Evolutionary conservation across 2,888 invertebrate genomes (phyloP).

Genomic region (Netelia melanura): DNA sequence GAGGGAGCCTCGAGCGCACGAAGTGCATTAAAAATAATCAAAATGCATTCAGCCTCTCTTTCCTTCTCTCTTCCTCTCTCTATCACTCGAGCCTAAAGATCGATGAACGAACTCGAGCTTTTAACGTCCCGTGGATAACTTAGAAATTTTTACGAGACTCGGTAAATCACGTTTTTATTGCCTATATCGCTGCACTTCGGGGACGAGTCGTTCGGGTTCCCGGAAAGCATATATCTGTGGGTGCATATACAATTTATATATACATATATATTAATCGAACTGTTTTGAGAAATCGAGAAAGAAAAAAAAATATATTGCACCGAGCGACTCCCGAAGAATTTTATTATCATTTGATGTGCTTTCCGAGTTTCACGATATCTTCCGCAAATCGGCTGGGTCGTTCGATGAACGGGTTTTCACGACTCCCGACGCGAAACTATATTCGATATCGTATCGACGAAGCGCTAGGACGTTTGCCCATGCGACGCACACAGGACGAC

Average conservation of each 20-base stretch:
- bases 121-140: conserved; percentile 68
- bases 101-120: conserved; percentile 66
- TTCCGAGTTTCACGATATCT: conserved; percentile 62
- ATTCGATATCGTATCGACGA: conserved; percentile 23
- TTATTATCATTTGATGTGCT: conserved; percentile 70
- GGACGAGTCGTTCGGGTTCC: conserved; percentile 45
- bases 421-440: conserved; percentile 25
- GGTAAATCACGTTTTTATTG: conserved; percentile 78
- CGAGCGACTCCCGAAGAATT: conserved; percentile 55
- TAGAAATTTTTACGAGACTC: conserved; percentile 73
- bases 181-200: conserved; percentile 66
- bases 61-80: neutral
- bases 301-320: conserved; percentile 20
- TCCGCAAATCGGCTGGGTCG: conserved; percentile 56
- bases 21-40: conserved; percentile 42
- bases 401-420: conserved; percentile 47
- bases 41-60: conserved; percentile 20
- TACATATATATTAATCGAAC: conserved; percentile 48
- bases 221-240: conserved; percentile 5
- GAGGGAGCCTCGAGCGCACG: conserved; percentile 10
- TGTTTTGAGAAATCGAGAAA: conserved; percentile 34
- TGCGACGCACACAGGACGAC: neutral
- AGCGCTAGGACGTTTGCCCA: neutral
- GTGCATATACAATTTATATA: conserved; percentile 11
- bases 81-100: conserved; percentile 54